phyloP scores from a whole-genome alignment of 2,888 invertebrate species.

The Nomada lathburiana region DNA sequence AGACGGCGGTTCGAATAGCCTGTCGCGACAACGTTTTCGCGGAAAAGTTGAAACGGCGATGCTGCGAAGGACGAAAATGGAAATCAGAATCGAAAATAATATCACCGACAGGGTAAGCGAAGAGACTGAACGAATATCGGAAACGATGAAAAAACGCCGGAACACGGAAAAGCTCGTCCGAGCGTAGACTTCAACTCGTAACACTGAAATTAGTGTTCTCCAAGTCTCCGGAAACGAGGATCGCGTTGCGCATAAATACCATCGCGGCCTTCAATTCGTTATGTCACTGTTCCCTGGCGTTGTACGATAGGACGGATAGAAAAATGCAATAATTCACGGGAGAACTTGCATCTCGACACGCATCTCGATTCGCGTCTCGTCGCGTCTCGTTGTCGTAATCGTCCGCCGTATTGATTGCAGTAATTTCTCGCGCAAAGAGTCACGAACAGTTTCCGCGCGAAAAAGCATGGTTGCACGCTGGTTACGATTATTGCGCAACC shows the following conservation, averaged over 20 bases:
- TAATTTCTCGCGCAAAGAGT: slow-evolving; percentile 19
- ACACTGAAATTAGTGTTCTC: not conserved
- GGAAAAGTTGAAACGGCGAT: too few relatives aligned
- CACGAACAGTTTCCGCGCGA: slow-evolving; percentile 10
- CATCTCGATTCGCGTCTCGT: slow-evolving; percentile 28
- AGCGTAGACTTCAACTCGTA: not conserved
- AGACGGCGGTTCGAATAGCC: too few relatives aligned
- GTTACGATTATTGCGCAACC: slow-evolving; percentile 24
- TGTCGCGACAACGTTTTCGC: too few relatives aligned
- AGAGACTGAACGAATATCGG: too few relatives aligned
- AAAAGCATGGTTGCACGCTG: slow-evolving; percentile 3
- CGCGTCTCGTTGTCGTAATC: not conserved
- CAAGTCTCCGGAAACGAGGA: slow-evolving; percentile 24
- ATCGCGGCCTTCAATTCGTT: slow-evolving; percentile 43
- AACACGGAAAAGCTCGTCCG: not conserved
- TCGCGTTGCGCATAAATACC: slow-evolving; percentile 24
- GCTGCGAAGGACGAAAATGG: too few relatives aligned
- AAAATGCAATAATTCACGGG: slow-evolving; percentile 32
- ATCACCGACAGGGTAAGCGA: too few relatives aligned
- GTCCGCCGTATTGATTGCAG: slow-evolving; percentile 1
- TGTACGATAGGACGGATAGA: not conserved
- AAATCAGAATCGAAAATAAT: too few relatives aligned
- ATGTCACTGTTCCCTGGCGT: slow-evolving; percentile 28
- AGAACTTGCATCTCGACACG: slow-evolving; percentile 8
- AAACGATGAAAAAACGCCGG: too few relatives aligned